These are phyloP conservation scores for Equus quagga DNA, from an alignment of 2,113 vertebrate species.

Conservation along the genomic window DNA sequence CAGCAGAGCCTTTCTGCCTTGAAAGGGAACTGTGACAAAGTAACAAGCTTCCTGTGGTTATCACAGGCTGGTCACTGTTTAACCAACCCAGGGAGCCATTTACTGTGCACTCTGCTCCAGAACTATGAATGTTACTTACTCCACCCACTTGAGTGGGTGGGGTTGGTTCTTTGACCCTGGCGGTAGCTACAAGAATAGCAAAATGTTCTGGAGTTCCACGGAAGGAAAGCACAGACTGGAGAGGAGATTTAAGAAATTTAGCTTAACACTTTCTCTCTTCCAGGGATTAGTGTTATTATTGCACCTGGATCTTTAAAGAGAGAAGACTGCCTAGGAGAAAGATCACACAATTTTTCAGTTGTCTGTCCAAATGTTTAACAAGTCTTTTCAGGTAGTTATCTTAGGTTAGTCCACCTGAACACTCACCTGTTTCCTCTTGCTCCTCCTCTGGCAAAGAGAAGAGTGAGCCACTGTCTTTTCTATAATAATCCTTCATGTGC, in stretches of 20 bases:
- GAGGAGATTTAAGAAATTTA: conserved; percentile 39
- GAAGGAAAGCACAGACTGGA: conserved; percentile 8
- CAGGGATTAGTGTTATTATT: not conserved
- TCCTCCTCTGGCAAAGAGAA: conserved; percentile 9
- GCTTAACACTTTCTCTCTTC: not conserved
- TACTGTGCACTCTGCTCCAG: not conserved
- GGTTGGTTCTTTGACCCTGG: conserved; percentile 62
- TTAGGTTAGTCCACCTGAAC: not conserved
- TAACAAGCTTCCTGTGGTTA: conserved; percentile 71
- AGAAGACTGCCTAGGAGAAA: not conserved
- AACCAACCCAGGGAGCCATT: conserved; percentile 63
- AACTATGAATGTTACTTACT: not conserved
- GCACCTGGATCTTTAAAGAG: not conserved
- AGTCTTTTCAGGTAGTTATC: not conserved
- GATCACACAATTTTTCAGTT: not conserved
- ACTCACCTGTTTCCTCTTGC: not conserved
- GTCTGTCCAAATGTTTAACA: not conserved
- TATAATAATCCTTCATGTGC: not conserved
- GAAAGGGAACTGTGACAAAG: conserved; percentile 43
- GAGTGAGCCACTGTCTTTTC: not conserved
- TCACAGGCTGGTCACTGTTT: conserved; percentile 74
- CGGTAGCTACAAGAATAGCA: conserved; percentile 6
- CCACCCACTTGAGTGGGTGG: conserved; percentile 55
- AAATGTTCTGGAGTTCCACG: not conserved
- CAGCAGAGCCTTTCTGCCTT: conserved; percentile 5